Conservation (phyloP, 2,888 invertebrate genomes). For the Fragum whitleyi region DNA sequence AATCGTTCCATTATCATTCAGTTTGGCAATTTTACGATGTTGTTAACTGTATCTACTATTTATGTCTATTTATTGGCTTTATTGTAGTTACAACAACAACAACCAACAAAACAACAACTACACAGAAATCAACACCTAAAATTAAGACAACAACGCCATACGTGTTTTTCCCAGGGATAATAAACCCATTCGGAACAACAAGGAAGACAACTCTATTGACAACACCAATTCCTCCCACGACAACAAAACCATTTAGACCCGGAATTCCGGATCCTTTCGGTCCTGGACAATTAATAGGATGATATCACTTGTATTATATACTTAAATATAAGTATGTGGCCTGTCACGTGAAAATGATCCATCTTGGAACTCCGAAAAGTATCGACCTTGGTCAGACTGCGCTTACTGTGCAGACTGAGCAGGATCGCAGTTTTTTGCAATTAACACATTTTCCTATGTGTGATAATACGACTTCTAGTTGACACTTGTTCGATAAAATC, state of each 20-base stretch:
- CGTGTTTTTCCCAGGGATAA: constrained; percentile 43
- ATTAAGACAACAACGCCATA: constrained; percentile 36
- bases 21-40: too few species aligned
- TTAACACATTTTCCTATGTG: too few species aligned
- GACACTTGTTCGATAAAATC: too few species aligned
- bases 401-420: too few species aligned
- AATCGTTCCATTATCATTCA: too few species aligned
- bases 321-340: not conserved
- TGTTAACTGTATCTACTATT: too few species aligned
- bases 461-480: too few species aligned
- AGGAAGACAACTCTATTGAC: not conserved
- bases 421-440: too few species aligned
- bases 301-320: not conserved
- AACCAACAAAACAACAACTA: constrained; percentile 17
- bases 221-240: not conserved
- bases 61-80: too few species aligned
- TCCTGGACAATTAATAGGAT: constrained; percentile 20
- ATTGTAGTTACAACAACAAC: not conserved
- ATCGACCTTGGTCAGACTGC: too few species aligned
- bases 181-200: constrained; percentile 15
- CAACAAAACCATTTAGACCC: constrained; percentile 25
- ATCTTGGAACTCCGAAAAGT: not conserved
- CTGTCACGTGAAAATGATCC: too few species aligned
- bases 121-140: constrained; percentile 1
- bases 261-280: constrained; percentile 55